Conservation (phyloP, 2,797 vertebrate species). For the Meda fulgida region DNA sequence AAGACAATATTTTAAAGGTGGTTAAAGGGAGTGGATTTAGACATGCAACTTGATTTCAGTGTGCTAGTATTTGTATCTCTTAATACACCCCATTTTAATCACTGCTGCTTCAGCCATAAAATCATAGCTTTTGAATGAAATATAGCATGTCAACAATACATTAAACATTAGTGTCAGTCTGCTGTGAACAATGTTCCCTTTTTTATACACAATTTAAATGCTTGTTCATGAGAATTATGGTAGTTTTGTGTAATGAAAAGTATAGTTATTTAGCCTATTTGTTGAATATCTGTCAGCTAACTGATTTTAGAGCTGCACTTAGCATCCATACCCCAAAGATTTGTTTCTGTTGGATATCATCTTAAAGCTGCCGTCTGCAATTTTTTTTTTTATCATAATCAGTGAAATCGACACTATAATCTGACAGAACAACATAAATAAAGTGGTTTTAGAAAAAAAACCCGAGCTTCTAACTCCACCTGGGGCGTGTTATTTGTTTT, state of each 20-base stretch:
- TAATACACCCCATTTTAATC: not conserved
- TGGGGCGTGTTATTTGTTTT: no score
- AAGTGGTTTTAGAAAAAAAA: no score
- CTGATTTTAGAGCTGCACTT: not conserved
- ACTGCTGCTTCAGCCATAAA: not conserved
- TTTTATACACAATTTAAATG: not conserved
- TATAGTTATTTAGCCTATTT: not conserved
- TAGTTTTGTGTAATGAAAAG: not conserved
- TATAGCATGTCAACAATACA: not conserved
- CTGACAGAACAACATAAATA: no score
- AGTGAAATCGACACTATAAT: no score
- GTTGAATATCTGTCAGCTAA: not conserved
- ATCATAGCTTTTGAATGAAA: not conserved
- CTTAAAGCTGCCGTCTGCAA: no score
- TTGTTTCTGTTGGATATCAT: not conserved
- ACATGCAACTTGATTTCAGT: not conserved
- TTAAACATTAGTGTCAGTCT: not conserved
- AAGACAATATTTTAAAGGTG: not conserved
- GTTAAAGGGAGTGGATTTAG: not conserved
- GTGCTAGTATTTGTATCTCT: not conserved
- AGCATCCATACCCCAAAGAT: not conserved
- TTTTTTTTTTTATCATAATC: no score
- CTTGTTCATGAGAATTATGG: not conserved
- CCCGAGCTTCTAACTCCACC: no score
- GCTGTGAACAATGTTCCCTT: not conserved